Evolutionary conservation across 64 coral and sea anemone genomes (phyloP).

Genomic region (Platygyra sinensis): DNA sequence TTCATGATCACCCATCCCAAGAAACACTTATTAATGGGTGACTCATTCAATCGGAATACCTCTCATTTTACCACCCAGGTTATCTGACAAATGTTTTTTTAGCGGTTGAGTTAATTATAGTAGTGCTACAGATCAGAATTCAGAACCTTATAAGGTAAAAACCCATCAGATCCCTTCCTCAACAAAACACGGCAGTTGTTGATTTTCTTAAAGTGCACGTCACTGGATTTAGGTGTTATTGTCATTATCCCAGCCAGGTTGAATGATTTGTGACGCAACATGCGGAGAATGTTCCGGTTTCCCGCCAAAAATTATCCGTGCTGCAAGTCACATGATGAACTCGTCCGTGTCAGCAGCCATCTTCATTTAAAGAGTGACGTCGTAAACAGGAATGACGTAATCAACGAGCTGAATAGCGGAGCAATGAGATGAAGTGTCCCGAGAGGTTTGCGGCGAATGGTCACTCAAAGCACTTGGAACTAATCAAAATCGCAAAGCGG

Average conservation of each 20-base stretch:
- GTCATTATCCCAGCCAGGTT: background rate
- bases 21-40: no score
- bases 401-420: background rate
- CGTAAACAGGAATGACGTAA: constrained; percentile 7
- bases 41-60: no score
- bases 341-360: background rate
- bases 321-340: background rate
- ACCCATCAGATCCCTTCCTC: no score
- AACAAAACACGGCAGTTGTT: no score
- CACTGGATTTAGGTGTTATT: no score
- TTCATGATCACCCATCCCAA: no score
- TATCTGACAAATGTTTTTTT: no score
- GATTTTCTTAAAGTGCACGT: no score
- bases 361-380: background rate
- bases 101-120: no score
- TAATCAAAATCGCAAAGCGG: background rate
- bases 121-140: no score
- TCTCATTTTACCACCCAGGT: no score
- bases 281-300: constrained; percentile 1
- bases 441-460: background rate
- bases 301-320: background rate
- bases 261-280: background rate
- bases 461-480: background rate
- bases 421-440: background rate
- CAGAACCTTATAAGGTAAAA: no score